Evolutionary conservation across 1,140 invertebrate species (phyloP).

Genomic region (Samia ricini): DNA sequence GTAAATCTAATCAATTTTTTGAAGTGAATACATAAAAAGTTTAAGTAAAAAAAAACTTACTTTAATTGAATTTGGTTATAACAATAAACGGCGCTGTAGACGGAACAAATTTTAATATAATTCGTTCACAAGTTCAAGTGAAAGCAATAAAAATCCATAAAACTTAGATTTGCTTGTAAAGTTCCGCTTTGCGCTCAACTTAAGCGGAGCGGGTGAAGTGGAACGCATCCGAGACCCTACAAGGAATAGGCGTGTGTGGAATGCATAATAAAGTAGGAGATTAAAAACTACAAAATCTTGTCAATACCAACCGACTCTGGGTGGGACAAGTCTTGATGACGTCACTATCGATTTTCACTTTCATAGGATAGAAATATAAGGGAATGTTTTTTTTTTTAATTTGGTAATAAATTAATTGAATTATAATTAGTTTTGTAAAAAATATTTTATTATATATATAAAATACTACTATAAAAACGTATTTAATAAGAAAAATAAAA

Average conservation of each 20-base stretch:
- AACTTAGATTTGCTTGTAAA: constrained; percentile 70
- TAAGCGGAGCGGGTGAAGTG: constrained; percentile 55
- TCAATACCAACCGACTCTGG: constrained; percentile 48
- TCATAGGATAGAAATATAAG: neutral
- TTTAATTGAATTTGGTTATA: neutral
- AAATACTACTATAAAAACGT: no score
- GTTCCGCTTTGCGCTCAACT: constrained; percentile 69
- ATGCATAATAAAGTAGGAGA: constrained; percentile 73
- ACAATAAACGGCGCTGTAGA: neutral
- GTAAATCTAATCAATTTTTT: no score
- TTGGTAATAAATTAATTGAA: neutral
- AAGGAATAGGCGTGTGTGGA: constrained; percentile 73
- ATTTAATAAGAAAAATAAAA: no score
- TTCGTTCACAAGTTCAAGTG: constrained; percentile 68
- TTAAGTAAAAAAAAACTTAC: no score
- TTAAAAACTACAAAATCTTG: constrained; percentile 74
- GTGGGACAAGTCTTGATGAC: constrained; percentile 3
- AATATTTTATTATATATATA: no score
- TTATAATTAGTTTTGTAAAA: no score
- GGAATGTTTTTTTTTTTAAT: neutral
- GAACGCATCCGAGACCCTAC: constrained; percentile 62
- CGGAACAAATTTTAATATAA: constrained; percentile 67
- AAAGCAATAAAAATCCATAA: constrained; percentile 74
- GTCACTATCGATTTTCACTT: constrained; percentile 14
- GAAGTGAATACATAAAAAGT: no score